Evolutionary conservation across 2,797 vertebrate species (phyloP).

Genomic region (Artibeus lituratus): DNA sequence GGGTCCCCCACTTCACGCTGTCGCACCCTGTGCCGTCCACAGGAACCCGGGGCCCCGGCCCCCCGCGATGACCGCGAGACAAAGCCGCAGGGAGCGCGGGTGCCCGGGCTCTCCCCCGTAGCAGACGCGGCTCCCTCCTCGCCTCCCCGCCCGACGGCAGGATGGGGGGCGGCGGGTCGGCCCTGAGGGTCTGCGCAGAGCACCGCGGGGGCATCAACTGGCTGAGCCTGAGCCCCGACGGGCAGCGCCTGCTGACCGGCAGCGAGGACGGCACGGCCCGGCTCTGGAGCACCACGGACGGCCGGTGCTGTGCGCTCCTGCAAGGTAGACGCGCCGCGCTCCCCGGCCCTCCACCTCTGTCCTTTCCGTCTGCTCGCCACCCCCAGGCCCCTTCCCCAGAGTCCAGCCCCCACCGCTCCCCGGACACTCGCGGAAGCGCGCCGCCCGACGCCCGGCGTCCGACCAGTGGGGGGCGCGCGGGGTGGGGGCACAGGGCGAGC

Average conservation of each 20-base stretch:
- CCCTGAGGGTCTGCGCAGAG: conserved; percentile 83
- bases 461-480: neutral
- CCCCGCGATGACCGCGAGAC: conserved; percentile 21
- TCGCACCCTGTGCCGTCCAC: neutral
- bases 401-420: neutral
- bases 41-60: neutral
- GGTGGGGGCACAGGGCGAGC: neutral
- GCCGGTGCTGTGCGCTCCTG: conserved; percentile 83
- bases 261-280: conserved; percentile 87
- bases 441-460: too few species aligned
- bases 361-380: neutral
- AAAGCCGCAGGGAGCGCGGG: neutral
- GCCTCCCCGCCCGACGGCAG: neutral
- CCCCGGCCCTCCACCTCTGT: neutral
- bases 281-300: conserved; percentile 85
- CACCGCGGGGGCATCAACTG: conserved; percentile 88
- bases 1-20: neutral
- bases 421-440: neutral
- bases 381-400: neutral
- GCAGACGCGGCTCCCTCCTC: neutral
- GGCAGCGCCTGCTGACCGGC: conserved; percentile 85
- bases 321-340: conserved; percentile 79
- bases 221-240: conserved; percentile 87
- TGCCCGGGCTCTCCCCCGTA: neutral
- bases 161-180: conserved; percentile 86